A percentile compares a stretch with the other conserved stretches of the same genome.
phyloP scores from a whole-genome alignment of 2,113 vertebrate genomes.

The Lepus europaeus region DNA sequence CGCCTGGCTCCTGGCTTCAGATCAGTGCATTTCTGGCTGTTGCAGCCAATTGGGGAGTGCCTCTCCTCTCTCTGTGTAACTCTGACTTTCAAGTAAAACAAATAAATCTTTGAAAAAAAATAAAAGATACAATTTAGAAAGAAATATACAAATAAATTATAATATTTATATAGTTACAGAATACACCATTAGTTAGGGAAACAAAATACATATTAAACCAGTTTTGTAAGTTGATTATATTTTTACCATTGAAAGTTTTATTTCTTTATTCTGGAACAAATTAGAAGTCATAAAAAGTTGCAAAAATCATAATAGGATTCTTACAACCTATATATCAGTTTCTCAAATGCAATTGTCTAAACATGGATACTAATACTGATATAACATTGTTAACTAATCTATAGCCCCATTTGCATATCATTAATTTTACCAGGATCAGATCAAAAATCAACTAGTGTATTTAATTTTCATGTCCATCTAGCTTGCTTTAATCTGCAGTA shows the following conservation, averaged over 20 bases:
- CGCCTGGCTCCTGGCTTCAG: too few relatives aligned
- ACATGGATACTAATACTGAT: not conserved
- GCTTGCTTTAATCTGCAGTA: not conserved
- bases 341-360: not conserved
- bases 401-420: not conserved
- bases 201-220: not conserved
- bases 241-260: not conserved
- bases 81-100: too few relatives aligned
- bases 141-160: not conserved
- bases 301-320: not conserved
- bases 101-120: too few relatives aligned
- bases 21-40: too few relatives aligned
- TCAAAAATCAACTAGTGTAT: not conserved
- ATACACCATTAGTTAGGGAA: not conserved
- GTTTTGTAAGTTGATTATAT: not conserved
- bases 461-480: not conserved
- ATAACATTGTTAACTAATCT: not conserved
- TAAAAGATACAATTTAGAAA: not conserved
- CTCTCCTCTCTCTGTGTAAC: too few relatives aligned
- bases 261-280: slow-evolving; percentile 10
- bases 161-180: not conserved
- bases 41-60: too few relatives aligned
- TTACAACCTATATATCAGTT: not conserved
- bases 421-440: not conserved
- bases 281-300: not conserved